These are phyloP conservation scores for Protobothrops flavoviridis DNA, from an alignment of 2,113 vertebrate species.

Conservation along the genomic window DNA sequence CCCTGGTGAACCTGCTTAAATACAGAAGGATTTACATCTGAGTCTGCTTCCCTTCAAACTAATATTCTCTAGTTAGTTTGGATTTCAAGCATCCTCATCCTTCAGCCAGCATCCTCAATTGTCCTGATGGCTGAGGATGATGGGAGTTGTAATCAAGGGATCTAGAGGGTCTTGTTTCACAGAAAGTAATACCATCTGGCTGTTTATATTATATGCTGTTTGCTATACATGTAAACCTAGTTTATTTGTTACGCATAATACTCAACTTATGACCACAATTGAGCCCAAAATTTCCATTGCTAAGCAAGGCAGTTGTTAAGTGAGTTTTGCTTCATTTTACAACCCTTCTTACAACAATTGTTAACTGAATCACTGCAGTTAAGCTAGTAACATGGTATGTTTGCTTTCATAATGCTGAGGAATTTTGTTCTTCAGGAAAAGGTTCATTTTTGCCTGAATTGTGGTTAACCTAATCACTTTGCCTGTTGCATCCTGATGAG, in stretches of 20 bases:
- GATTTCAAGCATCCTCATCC: background rate
- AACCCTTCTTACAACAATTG: too few species aligned
- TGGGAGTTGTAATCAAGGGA: background rate
- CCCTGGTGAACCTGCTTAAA: background rate
- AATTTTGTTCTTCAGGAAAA: background rate
- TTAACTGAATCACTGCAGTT: too few species aligned
- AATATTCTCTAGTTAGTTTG: background rate
- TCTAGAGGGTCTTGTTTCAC: background rate
- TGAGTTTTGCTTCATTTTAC: too few species aligned
- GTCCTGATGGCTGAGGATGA: background rate
- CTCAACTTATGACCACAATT: too few species aligned
- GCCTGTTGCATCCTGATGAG: background rate
- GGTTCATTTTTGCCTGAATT: background rate
- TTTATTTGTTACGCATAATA: too few species aligned
- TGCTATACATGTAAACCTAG: background rate
- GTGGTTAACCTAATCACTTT: background rate
- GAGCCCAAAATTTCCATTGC: too few species aligned
- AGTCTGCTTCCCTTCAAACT: background rate
- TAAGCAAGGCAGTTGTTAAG: too few species aligned
- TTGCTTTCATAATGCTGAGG: background rate
- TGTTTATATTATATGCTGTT: background rate
- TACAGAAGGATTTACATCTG: background rate
- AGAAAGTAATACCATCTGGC: background rate
- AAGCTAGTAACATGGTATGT: background rate
- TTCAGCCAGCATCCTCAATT: background rate